These are phyloP conservation scores for Iselma pallidipennis DNA, from an alignment of 2,888 invertebrate species.

Conservation along the genomic window DNA sequence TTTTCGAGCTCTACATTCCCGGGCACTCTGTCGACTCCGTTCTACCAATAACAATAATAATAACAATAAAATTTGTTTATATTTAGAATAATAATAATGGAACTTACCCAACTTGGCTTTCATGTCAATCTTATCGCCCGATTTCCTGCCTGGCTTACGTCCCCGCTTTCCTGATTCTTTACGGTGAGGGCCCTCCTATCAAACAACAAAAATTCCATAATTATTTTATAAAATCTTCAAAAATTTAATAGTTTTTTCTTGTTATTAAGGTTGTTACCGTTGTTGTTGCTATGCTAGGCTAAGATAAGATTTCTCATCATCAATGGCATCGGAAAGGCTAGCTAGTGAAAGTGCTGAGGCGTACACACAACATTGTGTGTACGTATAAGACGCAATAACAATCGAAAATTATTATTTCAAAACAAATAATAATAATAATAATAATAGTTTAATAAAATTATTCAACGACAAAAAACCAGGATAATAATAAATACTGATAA, in stretches of 20 bases:
- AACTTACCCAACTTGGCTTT: constrained; percentile 86
- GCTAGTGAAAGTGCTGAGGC: not conserved
- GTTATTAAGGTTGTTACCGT: no score
- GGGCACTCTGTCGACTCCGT: constrained; percentile 94
- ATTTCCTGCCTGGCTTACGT: constrained; percentile 85
- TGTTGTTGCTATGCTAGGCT: not conserved
- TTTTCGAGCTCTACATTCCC: constrained; percentile 96
- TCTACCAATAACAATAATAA: constrained; percentile 62
- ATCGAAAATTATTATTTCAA: no score
- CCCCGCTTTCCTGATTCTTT: constrained; percentile 87
- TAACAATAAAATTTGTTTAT: constrained; percentile 2
- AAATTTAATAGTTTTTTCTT: not conserved
- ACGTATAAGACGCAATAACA: not conserved
- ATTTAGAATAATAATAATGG: constrained; percentile 6
- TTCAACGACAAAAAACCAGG: no score
- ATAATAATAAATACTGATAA: no score
- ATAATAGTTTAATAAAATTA: not conserved
- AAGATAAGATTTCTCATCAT: not conserved
- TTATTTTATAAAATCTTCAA: not conserved
- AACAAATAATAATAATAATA: not conserved
- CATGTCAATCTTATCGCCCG: constrained; percentile 88
- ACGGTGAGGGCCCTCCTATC: constrained; percentile 66
- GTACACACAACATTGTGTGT: no score
- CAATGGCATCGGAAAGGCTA: not conserved
- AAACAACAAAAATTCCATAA: not conserved